These are phyloP conservation scores for Melieria omissa DNA, from an alignment of 2,888 invertebrate species.

Conservation along the genomic window DNA sequence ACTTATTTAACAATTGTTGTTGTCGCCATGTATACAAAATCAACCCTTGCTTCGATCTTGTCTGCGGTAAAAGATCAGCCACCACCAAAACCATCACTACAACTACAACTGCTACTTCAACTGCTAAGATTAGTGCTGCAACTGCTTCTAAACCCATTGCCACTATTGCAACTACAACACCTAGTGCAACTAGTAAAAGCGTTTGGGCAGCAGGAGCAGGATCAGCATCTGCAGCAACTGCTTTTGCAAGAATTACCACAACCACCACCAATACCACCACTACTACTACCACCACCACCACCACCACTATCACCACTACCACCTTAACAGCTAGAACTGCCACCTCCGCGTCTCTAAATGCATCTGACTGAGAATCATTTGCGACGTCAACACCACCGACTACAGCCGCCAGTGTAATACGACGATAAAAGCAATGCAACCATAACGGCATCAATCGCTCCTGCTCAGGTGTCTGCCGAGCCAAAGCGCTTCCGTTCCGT, in stretches of 20 bases:
- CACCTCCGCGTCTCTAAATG: conserved; percentile 25
- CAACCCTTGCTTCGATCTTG: conserved; percentile 25
- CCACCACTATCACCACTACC: conserved; percentile 27
- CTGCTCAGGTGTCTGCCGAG: too few species aligned
- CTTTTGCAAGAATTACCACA: conserved; percentile 32
- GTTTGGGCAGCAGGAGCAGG: conserved; percentile 38
- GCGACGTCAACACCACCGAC: conserved; percentile 15
- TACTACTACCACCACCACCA: conserved; percentile 35
- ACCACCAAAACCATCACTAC: conserved; percentile 38
- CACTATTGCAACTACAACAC: conserved; percentile 9
- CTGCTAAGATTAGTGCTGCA: conserved; percentile 44
- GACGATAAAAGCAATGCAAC: too few species aligned
- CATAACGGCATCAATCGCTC: too few species aligned
- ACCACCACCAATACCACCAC: conserved; percentile 36
- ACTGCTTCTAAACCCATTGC: conserved; percentile 32
- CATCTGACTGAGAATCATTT: conserved; percentile 16
- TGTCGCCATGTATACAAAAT: conserved; percentile 26
- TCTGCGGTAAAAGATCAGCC: conserved; percentile 23
- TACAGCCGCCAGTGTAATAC: too few species aligned
- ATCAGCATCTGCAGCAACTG: conserved; percentile 26
- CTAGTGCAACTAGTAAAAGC: conserved; percentile 30
- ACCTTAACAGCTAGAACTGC: conserved; percentile 29
- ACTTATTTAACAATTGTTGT: conserved; percentile 30
- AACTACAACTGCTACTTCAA: conserved; percentile 34
- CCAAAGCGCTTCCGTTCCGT: too few species aligned